These are phyloP conservation scores for Trichomycterus rosablanca DNA, from an alignment of 2,113 vertebrate genomes.

Conservation along the genomic window DNA sequence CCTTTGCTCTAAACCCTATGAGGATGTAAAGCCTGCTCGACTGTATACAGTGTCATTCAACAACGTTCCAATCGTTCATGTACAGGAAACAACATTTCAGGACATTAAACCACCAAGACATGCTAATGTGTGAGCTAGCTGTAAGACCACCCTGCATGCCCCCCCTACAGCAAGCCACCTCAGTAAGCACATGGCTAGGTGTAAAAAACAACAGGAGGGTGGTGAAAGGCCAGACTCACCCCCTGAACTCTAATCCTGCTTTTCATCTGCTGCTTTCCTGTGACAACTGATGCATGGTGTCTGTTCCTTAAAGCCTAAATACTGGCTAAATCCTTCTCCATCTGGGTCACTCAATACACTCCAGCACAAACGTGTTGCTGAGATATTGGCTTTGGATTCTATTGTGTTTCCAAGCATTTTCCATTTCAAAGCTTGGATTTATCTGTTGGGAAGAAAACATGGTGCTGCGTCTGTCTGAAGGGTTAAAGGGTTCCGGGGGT, in stretches of 20 bases:
- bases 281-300: slow-evolving; percentile 20
- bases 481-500: slow-evolving; percentile 1
- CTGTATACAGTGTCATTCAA: too few species aligned
- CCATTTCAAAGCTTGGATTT: neutral
- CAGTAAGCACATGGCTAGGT: slow-evolving; percentile 21
- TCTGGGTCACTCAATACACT: neutral
- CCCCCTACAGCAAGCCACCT: neutral
- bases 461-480: too few species aligned
- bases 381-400: neutral
- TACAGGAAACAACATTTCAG: too few species aligned
- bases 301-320: slow-evolving; percentile 10
- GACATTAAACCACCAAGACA: too few species aligned
- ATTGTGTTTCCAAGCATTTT: neutral
- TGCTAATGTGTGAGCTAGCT: slow-evolving; percentile 17
- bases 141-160: slow-evolving; percentile 40
- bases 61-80: too few species aligned
- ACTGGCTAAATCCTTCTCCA: slow-evolving; percentile 4
- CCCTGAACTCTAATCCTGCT: slow-evolving; percentile 25
- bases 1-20: too few species aligned
- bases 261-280: slow-evolving; percentile 16
- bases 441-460: neutral
- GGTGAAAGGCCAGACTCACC: slow-evolving; percentile 22
- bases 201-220: slow-evolving; percentile 24
- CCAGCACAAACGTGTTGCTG: neutral
- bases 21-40: too few species aligned